Evolutionary conservation across 2,113 vertebrate species (phyloP), one percentile per base, ranked within the genome.

Genomic region (Geococcyx californianus): DNA sequence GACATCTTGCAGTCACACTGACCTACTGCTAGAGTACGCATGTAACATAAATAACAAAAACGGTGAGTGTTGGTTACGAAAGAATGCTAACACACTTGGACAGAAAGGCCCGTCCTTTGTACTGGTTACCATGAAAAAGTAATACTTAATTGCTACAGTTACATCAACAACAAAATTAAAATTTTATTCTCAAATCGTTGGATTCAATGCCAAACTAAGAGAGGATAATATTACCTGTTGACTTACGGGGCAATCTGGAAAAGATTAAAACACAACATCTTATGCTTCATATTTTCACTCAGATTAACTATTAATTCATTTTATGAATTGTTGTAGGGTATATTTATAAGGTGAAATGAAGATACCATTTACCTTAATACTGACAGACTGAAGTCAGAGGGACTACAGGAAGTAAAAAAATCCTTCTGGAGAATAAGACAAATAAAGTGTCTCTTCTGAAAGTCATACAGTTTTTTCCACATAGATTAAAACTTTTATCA

Each of bases 401-500:
- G 28, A 67, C 33, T 77, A 80, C 13, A 81, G 72, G 60, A 92
- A 92, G 38, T 34, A 58, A 88, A 42, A 94, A 62, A 77, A 55
- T 13, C 67, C 29, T 74, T 74, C 34, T 60, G 47, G 60, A 63
- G 40, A 81, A 86, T 13, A 89, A 81, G 90, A 73, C 36, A 84
- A 73, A 64, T 7, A 18, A 16, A 62, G 34, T 8, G 19, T 13
- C 68, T 94, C 58, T 87, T 90, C 47, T 68, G 44, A 87, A 89
- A 86, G 82, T 83, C 55, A 29, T 8, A 80, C 18, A 88, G 16
- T 12, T 38, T 95, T 84, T 94, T 84, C 67, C 54, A 31, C 31
- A 72, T 25, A 93, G 76, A 88, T 90, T 81, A 89, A 77, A 89
- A 79, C 51, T 86, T 92, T 33, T 69, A 90, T 69, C 68, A 24